Base-by-base conservation (phyloP, 2,797 vertebrate species). In the Pseudochromis fuscus region DNA sequence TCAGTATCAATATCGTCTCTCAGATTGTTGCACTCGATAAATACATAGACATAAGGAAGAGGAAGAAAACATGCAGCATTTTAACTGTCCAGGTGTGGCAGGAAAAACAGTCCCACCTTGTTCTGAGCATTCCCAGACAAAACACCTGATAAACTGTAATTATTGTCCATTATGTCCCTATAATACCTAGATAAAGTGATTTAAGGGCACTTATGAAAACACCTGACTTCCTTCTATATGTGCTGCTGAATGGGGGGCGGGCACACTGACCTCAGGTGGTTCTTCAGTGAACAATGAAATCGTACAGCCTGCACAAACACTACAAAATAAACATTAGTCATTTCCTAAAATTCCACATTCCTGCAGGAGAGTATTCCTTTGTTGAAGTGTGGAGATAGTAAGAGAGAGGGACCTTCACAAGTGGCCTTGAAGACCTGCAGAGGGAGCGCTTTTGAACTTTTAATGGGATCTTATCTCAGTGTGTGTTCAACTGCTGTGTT, bases 321-420 rank as follows among this genome's bases (percentile, higher is more conserved):
- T 61, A 68, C 28, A 84, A 67, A 87, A 71, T 53, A 86, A 91
- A 92, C 88, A 91, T 87, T 70, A 67, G 64, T 82, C 70, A 86
- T 83, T 92, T 92, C 90, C 88, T 86, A 76, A 72, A 80, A 76
- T 73, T n/a, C 80, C 64, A 67, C 85, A 90, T 90, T 88, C 82
- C 72, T 75, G 63, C 70, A 18, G 76, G 35, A 77, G 79, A 35
- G 53, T 67, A 78, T 76, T 76, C 72, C 67, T 87, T 84, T 87
- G 82, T 80, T 71, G 60, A 16, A 51, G 42, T 18, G 25, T 28
- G 27, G 19, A 62, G 30, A 78, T 49, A 57, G 71, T 64, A 48
- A 50, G 38, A 61, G 65, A 61, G 65, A 55, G 49, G 8, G 65
- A 56, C 42, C 28, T 63, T 40, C 11, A 19, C 15, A n/a, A 46